These are phyloP conservation scores for Acheta domesticus DNA, from an alignment of 2,888 invertebrate species.

Conservation along the genomic window DNA sequence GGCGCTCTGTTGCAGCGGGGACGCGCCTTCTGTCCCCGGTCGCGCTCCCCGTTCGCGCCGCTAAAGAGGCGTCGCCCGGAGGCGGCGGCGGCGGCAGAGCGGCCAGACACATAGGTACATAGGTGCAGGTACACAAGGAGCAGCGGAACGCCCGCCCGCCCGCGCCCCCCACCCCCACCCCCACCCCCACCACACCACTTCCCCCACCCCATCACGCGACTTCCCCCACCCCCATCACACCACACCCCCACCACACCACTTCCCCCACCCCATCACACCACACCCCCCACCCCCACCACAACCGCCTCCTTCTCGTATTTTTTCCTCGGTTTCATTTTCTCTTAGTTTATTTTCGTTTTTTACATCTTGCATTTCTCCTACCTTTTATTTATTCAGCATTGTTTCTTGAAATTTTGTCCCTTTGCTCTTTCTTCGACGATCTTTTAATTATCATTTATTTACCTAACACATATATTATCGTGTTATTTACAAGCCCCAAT, in stretches of 20 bases:
- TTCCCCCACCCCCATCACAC: neutral
- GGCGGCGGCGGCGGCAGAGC: neutral
- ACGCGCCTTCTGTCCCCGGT: neutral
- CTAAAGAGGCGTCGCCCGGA: neutral
- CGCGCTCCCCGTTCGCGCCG: neutral
- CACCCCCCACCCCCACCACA: neutral
- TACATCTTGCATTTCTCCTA: no score
- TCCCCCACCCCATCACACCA: no score
- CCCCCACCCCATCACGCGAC: no score
- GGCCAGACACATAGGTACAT: neutral
- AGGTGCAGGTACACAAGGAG: neutral
- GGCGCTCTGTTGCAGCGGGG: conserved; percentile 18
- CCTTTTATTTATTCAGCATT: no score
- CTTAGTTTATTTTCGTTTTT: no score
- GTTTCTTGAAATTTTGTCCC: no score
- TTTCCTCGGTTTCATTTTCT: no score
- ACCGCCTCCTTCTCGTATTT: no score
- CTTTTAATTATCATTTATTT: no score
- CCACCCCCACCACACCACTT: neutral
- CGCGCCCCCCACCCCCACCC: neutral
- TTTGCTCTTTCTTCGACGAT: no score
- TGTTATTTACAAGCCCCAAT: no score
- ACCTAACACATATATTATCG: no score
- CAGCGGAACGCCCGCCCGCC: neutral
- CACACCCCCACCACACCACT: neutral